phyloP scores from a whole-genome alignment of 64 coral and sea anemone genomes.

The Acropora tenuis region DNA sequence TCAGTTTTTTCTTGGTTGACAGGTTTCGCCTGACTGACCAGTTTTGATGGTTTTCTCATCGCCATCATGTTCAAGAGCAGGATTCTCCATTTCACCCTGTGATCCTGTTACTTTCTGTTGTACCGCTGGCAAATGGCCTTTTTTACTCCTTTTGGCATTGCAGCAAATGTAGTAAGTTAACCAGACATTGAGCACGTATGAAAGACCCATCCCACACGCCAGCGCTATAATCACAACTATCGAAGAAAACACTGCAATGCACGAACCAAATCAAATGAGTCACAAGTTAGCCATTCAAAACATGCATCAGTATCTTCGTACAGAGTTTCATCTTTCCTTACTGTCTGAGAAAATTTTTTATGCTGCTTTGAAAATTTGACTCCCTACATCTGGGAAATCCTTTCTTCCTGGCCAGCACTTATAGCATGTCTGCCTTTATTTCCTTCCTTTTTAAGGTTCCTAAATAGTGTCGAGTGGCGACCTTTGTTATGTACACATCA shows the following conservation, averaged over 20 bases:
- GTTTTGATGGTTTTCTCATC: not conserved
- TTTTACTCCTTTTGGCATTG: not conserved
- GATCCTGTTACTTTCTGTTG: not conserved
- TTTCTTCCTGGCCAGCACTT: no score
- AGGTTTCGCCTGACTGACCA: not conserved
- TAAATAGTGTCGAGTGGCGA: no score
- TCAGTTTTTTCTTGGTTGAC: not conserved
- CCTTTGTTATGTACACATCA: not conserved
- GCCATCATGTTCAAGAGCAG: not conserved
- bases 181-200: not conserved
- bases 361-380: no score
- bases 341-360: no score
- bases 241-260: not conserved
- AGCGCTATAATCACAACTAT: not conserved
- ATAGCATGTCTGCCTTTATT: no score
- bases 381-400: no score
- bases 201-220: not conserved
- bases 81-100: not conserved
- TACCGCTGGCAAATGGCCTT: not conserved
- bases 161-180: constrained; percentile 33
- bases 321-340: no score
- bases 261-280: not conserved
- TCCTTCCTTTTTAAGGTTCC: no score
- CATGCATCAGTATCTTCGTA: no score
- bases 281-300: not conserved